Evolutionary conservation across 2,113 vertebrate species (phyloP).

Genomic region (Pao palembangensis): DNA sequence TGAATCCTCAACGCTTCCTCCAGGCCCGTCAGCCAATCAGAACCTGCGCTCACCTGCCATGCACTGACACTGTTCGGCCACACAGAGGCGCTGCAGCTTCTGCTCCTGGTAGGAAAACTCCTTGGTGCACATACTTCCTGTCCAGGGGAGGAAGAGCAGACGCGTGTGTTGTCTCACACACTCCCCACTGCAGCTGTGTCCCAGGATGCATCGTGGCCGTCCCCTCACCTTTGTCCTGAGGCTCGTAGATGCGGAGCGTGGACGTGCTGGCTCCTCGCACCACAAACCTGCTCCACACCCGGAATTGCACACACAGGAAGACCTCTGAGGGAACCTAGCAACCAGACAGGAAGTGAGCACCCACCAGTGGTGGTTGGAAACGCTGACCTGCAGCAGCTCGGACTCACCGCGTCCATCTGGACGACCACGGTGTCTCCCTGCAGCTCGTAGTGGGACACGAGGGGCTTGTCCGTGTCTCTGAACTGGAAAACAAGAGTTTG

Average conservation of each 20-base stretch:
- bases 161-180: too few relatives aligned
- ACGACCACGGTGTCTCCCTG: conserved; percentile 78
- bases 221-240: conserved; percentile 53
- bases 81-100: conserved; percentile 81
- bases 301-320: conserved; percentile 55
- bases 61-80: conserved; percentile 82
- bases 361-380: neutral
- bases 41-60: conserved; percentile 79
- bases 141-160: neutral
- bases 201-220: neutral
- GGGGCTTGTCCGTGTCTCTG: conserved; percentile 70
- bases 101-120: conserved; percentile 76
- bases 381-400: neutral
- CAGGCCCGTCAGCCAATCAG: neutral
- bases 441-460: conserved; percentile 80
- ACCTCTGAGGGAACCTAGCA: conserved; percentile 44
- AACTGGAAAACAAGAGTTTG: conserved; percentile 69
- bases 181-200: too few relatives aligned
- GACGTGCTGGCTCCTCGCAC: conserved; percentile 38
- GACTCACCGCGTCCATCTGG: conserved; percentile 81
- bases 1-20: too few relatives aligned
- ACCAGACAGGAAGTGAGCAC: conserved; percentile 13
- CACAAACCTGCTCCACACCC: conserved; percentile 36
- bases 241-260: conserved; percentile 50
- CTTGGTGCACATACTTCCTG: conserved; percentile 82